phyloP scores from a whole-genome alignment of 2,888 invertebrate species.

The Drosophila melanosoma region DNA sequence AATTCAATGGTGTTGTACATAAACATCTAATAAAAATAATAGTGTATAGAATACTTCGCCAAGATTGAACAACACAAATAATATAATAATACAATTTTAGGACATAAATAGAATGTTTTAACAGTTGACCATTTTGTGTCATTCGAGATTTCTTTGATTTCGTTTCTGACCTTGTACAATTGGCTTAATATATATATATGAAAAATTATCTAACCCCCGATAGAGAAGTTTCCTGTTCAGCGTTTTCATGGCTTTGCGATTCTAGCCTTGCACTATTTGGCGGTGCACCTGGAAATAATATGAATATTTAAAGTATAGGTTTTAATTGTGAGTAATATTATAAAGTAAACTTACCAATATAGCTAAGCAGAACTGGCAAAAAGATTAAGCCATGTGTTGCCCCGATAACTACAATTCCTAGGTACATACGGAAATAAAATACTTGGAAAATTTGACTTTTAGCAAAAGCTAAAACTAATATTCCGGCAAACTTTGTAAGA shows the following conservation, averaged over 20 bases:
- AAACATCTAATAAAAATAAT: slow-evolving; percentile 19
- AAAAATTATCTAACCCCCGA: slow-evolving; percentile 56
- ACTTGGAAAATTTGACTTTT: slow-evolving; percentile 98
- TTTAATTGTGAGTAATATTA: background rate
- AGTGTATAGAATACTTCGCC: slow-evolving; percentile 6
- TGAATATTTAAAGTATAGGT: background rate
- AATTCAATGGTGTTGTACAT: slow-evolving; percentile 26
- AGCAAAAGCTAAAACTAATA: slow-evolving; percentile 97
- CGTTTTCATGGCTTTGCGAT: slow-evolving; percentile 84
- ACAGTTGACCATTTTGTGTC: slow-evolving; percentile 31
- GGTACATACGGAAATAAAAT: slow-evolving; percentile 98
- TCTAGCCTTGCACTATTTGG: slow-evolving; percentile 93
- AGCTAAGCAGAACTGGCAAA: slow-evolving; percentile 98
- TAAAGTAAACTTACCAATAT: slow-evolving; percentile 90
- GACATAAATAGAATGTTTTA: slow-evolving; percentile 21
- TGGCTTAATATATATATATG: slow-evolving; percentile 24
- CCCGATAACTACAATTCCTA: slow-evolving; percentile 98
- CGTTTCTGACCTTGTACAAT: slow-evolving; percentile 7
- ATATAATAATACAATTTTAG: slow-evolving; percentile 37
- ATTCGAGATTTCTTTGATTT: slow-evolving; percentile 32
- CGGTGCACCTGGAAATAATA: slow-evolving; percentile 89
- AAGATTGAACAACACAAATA: slow-evolving; percentile 33
- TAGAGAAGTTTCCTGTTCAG: slow-evolving; percentile 55
- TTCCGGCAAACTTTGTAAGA: slow-evolving; percentile 98
- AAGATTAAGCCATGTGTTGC: slow-evolving; percentile 99